Percentiles rank a stretch among this genome's conserved stretches.
Conservation (phyloP, 2,113 vertebrate species). For the Madoqua kirkii region DNA sequence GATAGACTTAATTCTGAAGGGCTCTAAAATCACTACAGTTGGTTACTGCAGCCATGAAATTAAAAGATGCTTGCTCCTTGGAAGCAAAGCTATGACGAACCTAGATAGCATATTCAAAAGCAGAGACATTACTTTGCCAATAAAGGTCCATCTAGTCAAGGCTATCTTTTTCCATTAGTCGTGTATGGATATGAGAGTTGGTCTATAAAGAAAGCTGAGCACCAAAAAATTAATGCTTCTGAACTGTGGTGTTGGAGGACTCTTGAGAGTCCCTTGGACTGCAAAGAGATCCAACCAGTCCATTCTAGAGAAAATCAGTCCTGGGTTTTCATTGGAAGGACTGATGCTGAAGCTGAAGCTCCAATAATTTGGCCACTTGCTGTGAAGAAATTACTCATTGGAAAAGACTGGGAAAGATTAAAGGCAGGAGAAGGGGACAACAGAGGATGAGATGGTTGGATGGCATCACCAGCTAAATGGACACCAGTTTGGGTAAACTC, state of each 20-base stretch:
- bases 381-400: not conserved
- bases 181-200: not conserved
- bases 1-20: not conserved
- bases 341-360: not conserved
- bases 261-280: not conserved
- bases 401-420: not conserved
- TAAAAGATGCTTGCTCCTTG: not conserved
- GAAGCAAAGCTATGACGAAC: not conserved
- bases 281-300: not conserved
- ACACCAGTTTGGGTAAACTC: not conserved
- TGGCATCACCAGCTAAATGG: not conserved
- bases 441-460: not conserved
- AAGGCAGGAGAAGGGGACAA: not conserved
- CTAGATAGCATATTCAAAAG: not conserved
- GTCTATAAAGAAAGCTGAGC: not conserved
- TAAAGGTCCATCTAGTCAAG: accelerated
- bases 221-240: accelerated
- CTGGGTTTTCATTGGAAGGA: not conserved
- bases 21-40: not conserved
- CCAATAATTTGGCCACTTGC: not conserved
- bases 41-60: not conserved
- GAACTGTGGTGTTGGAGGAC: not conserved
- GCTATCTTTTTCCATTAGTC: not conserved
- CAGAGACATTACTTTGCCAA: not conserved
- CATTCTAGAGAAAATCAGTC: not conserved